Evolutionary conservation across 1,140 invertebrate genomes (phyloP), one percentile per base, ranked within the genome.

Genomic region (Zelostemma sp.): DNA sequence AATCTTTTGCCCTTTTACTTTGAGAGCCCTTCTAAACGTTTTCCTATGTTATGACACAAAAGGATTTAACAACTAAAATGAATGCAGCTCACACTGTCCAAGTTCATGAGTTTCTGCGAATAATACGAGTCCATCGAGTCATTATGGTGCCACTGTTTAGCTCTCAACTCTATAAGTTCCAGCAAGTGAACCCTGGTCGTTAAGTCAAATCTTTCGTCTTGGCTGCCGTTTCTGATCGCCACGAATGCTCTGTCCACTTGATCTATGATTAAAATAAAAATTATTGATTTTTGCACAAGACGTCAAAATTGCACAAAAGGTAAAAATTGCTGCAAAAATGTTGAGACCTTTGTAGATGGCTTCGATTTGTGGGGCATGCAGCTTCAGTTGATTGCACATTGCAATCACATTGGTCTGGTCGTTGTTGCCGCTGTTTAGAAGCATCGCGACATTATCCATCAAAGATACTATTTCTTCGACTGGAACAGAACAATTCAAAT

Each of bases 111-210:
- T 85, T 93, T 93, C 75, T 92, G 90, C 74, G 90, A 90, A 79
- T 95, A 95, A 84, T 95, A 96, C 66, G 90, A 89, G 83, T 90
- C 91, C 85, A 93, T 90, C 61, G 91, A 90, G 82, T 94, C 93
- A 65, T 89, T 90, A 53, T 90, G 89, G 75, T 91, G 90, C 94
- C 94, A 97, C 74, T 92, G 90, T 81, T 93, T 93, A 47, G 94
- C 94, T 81, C 95, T 87, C 66, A 96, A 86, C 86, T 97, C 95
- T 68, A 97, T 94, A 33, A 96, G 86, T 87, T 96, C 93, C 75
- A 97, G 88, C 66, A 97, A 88, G 84, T 94, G 91, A 79, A 95
- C 88, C 82, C 94, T 89, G 73, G 92, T 92, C 78, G 91, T 89
- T 77, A 91, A 88, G 83, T 94, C 93, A 65, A 96, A 86, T 77